phyloP scores from a whole-genome alignment of 2,113 vertebrate species.

The Burhinus bistriatus region DNA sequence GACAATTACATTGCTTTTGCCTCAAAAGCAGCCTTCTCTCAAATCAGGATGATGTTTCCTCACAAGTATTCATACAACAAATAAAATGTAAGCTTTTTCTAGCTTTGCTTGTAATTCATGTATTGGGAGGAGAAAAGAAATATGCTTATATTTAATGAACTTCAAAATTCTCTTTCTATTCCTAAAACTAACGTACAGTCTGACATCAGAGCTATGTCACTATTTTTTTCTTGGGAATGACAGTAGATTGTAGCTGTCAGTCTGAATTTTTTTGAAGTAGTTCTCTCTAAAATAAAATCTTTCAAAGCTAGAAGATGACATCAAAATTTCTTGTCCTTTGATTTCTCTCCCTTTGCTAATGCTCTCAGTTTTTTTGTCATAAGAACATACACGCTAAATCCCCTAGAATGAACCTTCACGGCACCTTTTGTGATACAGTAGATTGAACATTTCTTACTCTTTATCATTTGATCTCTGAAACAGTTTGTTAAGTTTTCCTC shows the following conservation, averaged over 20 bases:
- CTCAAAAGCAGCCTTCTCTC: neutral
- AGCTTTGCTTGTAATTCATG: neutral
- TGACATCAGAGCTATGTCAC: neutral
- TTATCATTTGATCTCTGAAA: neutral
- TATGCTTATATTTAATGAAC: neutral
- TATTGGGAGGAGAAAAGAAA: neutral
- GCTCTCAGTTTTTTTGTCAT: neutral
- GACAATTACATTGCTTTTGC: neutral
- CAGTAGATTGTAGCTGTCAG: neutral
- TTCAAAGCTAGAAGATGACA: neutral
- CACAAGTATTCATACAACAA: neutral
- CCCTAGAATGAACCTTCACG: neutral
- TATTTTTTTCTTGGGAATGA: neutral
- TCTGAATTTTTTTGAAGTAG: neutral
- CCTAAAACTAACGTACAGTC: neutral
- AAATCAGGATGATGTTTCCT: neutral
- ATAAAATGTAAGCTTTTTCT: neutral
- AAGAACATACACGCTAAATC: conserved; percentile 2
- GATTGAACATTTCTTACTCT: neutral
- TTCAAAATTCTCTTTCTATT: neutral
- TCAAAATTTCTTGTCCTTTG: neutral
- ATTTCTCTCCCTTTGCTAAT: conserved; percentile 12
- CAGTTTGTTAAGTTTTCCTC: neutral
- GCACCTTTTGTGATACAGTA: neutral
- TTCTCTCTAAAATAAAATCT: neutral